phyloP scores from a whole-genome alignment of 2,888 invertebrate genomes.

The Julus scandinavius region DNA sequence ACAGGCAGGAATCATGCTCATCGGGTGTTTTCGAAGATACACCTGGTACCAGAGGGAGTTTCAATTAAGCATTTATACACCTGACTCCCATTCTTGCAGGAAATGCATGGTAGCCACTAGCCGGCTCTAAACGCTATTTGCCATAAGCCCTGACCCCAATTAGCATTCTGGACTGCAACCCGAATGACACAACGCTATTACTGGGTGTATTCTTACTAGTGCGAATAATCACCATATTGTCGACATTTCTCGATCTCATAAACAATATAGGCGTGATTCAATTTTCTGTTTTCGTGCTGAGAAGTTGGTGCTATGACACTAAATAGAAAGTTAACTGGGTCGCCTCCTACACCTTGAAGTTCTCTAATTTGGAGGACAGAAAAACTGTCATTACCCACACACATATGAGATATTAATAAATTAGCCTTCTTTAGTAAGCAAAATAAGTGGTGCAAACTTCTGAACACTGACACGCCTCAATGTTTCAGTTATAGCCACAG shows the following conservation, averaged over 20 bases:
- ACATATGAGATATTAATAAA: background rate
- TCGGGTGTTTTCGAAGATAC: constrained; percentile 11
- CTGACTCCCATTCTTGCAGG: background rate
- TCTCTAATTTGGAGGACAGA: constrained; percentile 28
- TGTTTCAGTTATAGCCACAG: too few species aligned
- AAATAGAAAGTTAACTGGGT: constrained; percentile 1
- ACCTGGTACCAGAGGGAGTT: background rate
- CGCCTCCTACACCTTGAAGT: constrained; percentile 18
- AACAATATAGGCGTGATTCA: constrained; percentile 30
- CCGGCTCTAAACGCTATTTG: background rate
- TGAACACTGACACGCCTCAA: background rate
- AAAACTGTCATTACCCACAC: constrained; percentile 39
- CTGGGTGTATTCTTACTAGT: constrained; percentile 17
- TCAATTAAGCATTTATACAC: background rate
- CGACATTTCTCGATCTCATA: constrained; percentile 34
- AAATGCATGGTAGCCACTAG: background rate
- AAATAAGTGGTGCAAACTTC: background rate
- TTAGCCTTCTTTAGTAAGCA: background rate
- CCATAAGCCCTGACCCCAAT: constrained; percentile 3
- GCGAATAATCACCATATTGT: background rate
- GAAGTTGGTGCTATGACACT: constrained; percentile 27
- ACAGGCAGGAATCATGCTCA: background rate
- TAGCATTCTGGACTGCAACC: background rate
- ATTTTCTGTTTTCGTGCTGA: constrained; percentile 28
- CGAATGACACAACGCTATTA: constrained; percentile 17